Evolutionary conservation across 2,113 vertebrate genomes (phyloP).

Genomic region (Amphiprion ocellaris): DNA sequence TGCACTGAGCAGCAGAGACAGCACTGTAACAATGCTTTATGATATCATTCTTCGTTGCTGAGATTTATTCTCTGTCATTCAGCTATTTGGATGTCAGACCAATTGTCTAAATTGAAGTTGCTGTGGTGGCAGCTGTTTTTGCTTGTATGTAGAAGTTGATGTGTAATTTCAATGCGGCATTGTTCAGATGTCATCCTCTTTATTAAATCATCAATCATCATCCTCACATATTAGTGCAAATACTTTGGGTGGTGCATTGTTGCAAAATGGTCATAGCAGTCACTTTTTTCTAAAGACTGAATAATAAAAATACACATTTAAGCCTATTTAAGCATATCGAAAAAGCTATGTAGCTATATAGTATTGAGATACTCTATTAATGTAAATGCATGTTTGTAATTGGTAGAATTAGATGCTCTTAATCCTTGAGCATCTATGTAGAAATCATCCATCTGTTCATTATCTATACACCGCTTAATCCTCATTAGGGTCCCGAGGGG

Average conservation of each 20-base stretch:
- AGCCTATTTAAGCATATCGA: background rate
- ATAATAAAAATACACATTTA: background rate
- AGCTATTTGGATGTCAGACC: background rate
- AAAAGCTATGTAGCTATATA: no score
- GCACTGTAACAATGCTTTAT: background rate
- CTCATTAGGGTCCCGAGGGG: no score
- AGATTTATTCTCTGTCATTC: background rate
- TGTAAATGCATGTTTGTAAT: no score
- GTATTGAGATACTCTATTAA: no score
- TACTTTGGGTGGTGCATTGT: background rate
- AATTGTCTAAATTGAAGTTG: background rate
- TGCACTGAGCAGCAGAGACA: conserved; percentile 20
- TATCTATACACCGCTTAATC: no score
- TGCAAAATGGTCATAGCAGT: background rate
- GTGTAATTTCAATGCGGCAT: conserved; percentile 7
- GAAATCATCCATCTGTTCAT: no score
- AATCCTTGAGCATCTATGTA: no score
- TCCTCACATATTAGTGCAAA: background rate
- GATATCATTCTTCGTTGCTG: background rate
- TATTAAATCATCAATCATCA: conserved; percentile 16
- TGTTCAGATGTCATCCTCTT: background rate
- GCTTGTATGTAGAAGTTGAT: background rate
- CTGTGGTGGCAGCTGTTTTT: conserved; percentile 3
- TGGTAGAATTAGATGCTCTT: no score
- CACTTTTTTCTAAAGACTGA: background rate